A percentile compares a stretch with the other conserved stretches of the same genome.
Conservation (phyloP, 2,113 vertebrate species). For the Entomyzon cyanotis region DNA sequence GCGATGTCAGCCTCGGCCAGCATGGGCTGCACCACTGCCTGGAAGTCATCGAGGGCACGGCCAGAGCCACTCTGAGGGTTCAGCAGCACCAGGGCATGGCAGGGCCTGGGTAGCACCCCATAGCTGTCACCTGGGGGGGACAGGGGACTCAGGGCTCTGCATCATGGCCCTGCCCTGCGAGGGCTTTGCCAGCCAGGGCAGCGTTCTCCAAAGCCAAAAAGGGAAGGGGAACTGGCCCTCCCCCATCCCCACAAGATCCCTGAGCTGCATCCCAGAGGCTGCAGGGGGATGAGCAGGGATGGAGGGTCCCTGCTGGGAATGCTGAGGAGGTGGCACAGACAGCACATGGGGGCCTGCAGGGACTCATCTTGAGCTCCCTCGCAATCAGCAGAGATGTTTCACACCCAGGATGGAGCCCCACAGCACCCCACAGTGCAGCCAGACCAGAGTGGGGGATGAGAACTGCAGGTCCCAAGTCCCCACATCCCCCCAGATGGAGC, state of each 20-base stretch:
- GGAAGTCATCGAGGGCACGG: conserved; percentile 25
- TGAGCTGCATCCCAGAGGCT: background rate
- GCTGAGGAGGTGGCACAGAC: background rate
- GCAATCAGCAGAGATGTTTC: background rate
- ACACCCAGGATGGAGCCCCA: background rate
- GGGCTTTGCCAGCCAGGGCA: background rate
- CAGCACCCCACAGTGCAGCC: background rate
- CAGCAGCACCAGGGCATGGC: conserved; percentile 30
- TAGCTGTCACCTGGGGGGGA: background rate
- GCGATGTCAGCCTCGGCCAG: conserved; percentile 37
- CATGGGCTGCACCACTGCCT: conserved; percentile 51
- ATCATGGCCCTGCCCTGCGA: background rate
- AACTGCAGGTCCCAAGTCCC: background rate
- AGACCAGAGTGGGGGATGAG: fast-evolving
- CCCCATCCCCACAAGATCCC: background rate
- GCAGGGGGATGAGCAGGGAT: background rate
- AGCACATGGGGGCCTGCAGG: background rate
- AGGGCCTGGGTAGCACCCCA: conserved; percentile 57
- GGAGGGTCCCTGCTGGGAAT: background rate
- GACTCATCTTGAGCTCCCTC: background rate
- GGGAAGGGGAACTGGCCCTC: background rate
- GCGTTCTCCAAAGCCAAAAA: background rate
- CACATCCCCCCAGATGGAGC: background rate
- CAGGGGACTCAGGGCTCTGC: background rate
- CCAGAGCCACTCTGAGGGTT: conserved; percentile 29